Evolutionary conservation across 2,113 vertebrate genomes (phyloP).

Genomic region (Panthera uncia): DNA sequence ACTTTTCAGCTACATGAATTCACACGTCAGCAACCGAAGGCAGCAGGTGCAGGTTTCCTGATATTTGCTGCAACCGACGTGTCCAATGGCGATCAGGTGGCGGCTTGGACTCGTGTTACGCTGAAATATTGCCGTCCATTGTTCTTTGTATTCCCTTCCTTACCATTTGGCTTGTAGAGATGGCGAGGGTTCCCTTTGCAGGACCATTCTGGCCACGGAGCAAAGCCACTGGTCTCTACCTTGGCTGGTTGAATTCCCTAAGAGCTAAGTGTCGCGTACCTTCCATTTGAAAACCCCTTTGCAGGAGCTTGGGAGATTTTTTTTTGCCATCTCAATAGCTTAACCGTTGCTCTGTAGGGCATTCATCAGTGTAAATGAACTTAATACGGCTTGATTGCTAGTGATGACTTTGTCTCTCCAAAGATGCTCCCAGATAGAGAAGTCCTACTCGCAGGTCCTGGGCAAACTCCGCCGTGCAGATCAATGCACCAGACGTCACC

Average conservation of each 20-base stretch:
- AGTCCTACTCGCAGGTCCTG: not conserved
- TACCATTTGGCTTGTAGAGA: too few species aligned
- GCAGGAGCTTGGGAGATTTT: not conserved
- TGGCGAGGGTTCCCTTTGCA: not conserved
- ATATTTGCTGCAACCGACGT: not conserved
- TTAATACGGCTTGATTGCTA: not conserved
- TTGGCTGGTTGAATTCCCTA: not conserved
- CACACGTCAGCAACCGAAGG: not conserved
- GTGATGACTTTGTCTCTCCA: not conserved
- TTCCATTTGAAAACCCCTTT: conserved; percentile 8
- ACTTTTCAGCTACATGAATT: not conserved
- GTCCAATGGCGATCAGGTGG: not conserved
- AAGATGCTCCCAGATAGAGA: not conserved
- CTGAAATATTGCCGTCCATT: not conserved
- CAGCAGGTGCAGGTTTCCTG: not conserved
- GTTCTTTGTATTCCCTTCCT: not conserved
- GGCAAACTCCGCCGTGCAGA: not conserved
- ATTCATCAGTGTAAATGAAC: conserved; percentile 20
- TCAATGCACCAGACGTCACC: not conserved
- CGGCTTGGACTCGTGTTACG: not conserved
- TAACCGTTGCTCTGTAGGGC: not conserved
- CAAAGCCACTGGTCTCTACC: not conserved
- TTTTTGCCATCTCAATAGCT: conserved; percentile 9
- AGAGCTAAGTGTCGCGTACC: not conserved
- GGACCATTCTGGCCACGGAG: not conserved